phyloP scores from a whole-genome alignment of 2,888 invertebrate species.

The Entomobrya multifasciata region DNA sequence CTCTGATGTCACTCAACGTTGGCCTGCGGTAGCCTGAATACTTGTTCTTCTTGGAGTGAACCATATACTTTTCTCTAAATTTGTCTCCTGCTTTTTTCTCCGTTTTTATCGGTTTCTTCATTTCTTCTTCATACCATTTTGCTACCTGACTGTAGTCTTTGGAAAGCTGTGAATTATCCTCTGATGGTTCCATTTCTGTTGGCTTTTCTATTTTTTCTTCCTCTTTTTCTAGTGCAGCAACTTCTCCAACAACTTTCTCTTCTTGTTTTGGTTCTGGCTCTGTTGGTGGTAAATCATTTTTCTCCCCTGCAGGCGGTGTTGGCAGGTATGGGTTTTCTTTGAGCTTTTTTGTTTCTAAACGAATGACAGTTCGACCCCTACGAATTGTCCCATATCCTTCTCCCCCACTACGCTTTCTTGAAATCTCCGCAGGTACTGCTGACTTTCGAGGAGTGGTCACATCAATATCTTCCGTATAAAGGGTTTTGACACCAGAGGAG shows the following conservation, averaged over 20 bases:
- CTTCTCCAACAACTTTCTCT: neutral
- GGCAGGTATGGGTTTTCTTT: constrained; percentile 78
- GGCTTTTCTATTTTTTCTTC: constrained; percentile 7
- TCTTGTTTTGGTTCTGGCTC: constrained; percentile 1
- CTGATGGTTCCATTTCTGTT: neutral
- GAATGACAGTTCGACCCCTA: constrained; percentile 88
- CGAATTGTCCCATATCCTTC: constrained; percentile 85
- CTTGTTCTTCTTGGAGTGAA: constrained; percentile 81
- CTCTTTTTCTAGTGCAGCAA: neutral
- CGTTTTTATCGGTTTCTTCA: constrained; percentile 80
- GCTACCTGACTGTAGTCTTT: constrained; percentile 81
- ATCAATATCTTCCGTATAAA: constrained; percentile 89
- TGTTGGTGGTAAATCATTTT: neutral
- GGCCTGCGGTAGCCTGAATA: constrained; percentile 74
- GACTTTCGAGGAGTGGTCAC: constrained; percentile 85
- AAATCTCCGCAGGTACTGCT: constrained; percentile 75
- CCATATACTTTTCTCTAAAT: constrained; percentile 88
- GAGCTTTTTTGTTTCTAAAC: constrained; percentile 85
- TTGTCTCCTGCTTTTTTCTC: constrained; percentile 88
- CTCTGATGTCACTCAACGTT: constrained; percentile 77
- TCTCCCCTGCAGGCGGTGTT: constrained; percentile 14
- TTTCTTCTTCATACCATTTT: constrained; percentile 78
- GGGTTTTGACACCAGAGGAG: constrained; percentile 57
- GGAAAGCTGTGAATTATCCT: constrained; percentile 78
- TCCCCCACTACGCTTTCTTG: constrained; percentile 75